Evolutionary conservation across 2,888 invertebrate species (phyloP), one percentile per base, ranked within the genome.

Genomic region (Anoplius nigerrimus): DNA sequence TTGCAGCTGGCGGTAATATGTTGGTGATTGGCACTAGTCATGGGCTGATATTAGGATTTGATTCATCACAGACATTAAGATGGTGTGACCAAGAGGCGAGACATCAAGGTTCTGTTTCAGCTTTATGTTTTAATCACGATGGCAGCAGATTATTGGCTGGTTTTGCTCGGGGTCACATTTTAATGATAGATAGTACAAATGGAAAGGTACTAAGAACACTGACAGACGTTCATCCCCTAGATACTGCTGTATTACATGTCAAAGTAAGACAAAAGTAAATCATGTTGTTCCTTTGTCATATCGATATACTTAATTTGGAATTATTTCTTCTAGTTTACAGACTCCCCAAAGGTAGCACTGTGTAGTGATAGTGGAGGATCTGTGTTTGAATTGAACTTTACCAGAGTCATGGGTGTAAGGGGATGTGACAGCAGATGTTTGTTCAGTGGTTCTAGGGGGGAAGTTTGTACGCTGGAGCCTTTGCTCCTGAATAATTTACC

Each of bases 391-490:
- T 90, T 98, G 45, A 95, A 94, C 82, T 98, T 98, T 85, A 96
- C 95, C 51, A 91, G 97, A 66, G 93, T 95, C 13, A 91, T 98
- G 79, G 98, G 97, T 15, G 95, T 97, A 45, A 91, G 98, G 52
- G 94, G 95, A 0, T 96, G 96, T 87, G 95, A 96, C 71, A 95
- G 97, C 0, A 95, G 96, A 61, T 98, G 99, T 87, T 90, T 99
- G 16, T 99, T 99, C 89, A 98, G 98, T 43, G 99, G 99, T 42
- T 97, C 98, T 62, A 93, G 98, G 63, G 99, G 99, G 0, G 99
- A 99, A 91, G 97, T 97, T 54, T 94, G 94, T 83, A 91, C 92
- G 13, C 90, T 95, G 70, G 94, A 94, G 83, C 94, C 95, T 0
- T 89, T 95, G 56, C 90, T 92, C 58, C 89, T 93, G 74, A 90